Percentiles rank a stretch among this genome's conserved stretches.
phyloP scores from a whole-genome alignment of 2,888 invertebrate genomes.

The Heliconius hortense region DNA sequence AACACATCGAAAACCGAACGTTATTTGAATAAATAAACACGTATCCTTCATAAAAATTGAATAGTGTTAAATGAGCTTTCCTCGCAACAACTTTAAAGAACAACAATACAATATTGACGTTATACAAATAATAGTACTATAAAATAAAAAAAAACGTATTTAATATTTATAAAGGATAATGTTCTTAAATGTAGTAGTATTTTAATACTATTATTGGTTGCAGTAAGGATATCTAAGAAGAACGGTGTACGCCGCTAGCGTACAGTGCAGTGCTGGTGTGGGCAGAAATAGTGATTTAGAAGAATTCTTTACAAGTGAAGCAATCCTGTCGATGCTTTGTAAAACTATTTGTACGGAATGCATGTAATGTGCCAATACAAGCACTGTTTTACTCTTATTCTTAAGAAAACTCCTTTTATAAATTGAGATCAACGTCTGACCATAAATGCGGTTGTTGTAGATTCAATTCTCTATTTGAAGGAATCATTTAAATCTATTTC shows the following conservation, averaged over 20 bases:
- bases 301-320: conserved; percentile 27
- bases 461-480: no score
- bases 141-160: neutral
- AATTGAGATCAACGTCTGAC: no score
- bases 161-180: neutral
- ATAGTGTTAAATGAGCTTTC: conserved; percentile 43
- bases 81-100: conserved; percentile 35
- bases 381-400: neutral
- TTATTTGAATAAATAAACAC: conserved; percentile 35
- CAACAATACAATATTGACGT: conserved; percentile 28
- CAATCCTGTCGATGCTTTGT: conserved; percentile 12
- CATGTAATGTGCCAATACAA: neutral
- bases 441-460: no score
- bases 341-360: neutral
- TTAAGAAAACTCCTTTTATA: neutral
- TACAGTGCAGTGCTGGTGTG: conserved; percentile 23
- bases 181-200: neutral
- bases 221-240: neutral
- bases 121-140: conserved; percentile 21
- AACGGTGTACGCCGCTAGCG: neutral
- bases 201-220: conserved; percentile 13
- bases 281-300: conserved; percentile 25
- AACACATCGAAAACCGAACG: neutral
- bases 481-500: no score
- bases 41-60: conserved; percentile 34